Conservation (phyloP, 2,113 vertebrate genomes). For the Solea solea region DNA sequence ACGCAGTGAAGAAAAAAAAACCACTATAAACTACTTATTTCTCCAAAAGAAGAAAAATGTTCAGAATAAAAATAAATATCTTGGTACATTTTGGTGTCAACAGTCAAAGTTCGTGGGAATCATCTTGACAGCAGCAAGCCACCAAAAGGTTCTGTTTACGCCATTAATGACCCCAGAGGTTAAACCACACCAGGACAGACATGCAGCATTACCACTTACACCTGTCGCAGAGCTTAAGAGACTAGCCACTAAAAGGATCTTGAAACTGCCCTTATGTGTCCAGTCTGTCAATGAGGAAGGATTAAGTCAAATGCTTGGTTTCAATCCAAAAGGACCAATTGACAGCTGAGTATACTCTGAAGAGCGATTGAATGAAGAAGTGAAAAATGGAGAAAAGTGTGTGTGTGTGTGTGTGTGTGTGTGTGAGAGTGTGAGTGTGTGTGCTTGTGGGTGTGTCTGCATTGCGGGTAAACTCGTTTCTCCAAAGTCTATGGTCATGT, state of each 20-base stretch:
- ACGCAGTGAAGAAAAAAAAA: conserved; percentile 3
- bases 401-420: conserved; percentile 18
- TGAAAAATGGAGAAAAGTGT: conserved; percentile 20
- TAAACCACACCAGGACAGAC: conserved; percentile 42
- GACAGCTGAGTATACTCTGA: conserved; percentile 18
- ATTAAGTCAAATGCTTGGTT: conserved; percentile 38
- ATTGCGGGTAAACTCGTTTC: conserved; percentile 73
- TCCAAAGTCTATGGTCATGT: conserved; percentile 48
- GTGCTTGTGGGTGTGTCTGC: conserved; percentile 54
- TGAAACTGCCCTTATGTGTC: conserved; percentile 41
- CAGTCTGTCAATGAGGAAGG: conserved; percentile 42
- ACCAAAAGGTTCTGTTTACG: conserved; percentile 47
- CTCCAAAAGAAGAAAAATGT: background rate
- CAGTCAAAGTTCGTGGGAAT: conserved; percentile 39
- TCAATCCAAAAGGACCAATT: conserved; percentile 52
- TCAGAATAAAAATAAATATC: background rate
- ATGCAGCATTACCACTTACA: conserved; percentile 55
- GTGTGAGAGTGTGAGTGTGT: conserved; percentile 11
- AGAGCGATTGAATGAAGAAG: conserved; percentile 8
- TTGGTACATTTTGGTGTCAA: too few relatives aligned
- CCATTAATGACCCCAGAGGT: conserved; percentile 31
- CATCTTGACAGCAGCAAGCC: conserved; percentile 43
- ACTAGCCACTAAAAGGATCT: conserved; percentile 68
- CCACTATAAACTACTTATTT: background rate
- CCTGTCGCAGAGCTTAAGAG: conserved; percentile 68